Conservation (phyloP, 2,888 invertebrate species). For the Mycalesis mineus region DNA sequence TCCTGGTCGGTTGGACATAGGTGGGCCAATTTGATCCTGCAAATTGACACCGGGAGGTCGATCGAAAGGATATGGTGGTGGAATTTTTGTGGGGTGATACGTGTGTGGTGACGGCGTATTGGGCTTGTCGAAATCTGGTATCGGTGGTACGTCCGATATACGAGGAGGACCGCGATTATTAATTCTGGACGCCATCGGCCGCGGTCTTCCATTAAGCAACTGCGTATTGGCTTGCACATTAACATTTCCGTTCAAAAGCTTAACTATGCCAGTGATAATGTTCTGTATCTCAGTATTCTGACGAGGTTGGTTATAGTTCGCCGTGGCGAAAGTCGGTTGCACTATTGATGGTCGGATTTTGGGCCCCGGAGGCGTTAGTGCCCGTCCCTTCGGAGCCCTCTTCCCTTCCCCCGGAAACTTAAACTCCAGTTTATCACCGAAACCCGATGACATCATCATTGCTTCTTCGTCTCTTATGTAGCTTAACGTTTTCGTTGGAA, state of each 20-base stretch:
- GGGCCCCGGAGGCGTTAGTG: constrained; percentile 83
- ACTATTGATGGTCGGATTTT: constrained; percentile 75
- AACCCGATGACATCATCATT: constrained; percentile 57
- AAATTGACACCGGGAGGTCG: constrained; percentile 84
- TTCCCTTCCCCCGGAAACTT: constrained; percentile 85
- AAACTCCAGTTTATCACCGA: constrained; percentile 65
- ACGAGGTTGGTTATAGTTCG: constrained; percentile 63
- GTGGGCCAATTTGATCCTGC: constrained; percentile 86
- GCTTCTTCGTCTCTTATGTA: constrained; percentile 56
- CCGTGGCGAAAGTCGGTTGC: constrained; percentile 76
- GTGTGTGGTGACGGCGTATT: constrained; percentile 66
- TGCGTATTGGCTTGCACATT: constrained; percentile 89
- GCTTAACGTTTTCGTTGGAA: constrained; percentile 75
- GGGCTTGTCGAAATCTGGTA: constrained; percentile 82
- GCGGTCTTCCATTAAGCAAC: constrained; percentile 77
- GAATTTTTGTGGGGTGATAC: constrained; percentile 70
- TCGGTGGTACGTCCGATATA: constrained; percentile 85
- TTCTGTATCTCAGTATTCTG: constrained; percentile 87
- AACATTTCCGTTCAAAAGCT: constrained; percentile 91
- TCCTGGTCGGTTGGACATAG: constrained; percentile 76
- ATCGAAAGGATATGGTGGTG: constrained; percentile 87
- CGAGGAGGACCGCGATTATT: constrained; percentile 94
- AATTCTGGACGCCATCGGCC: constrained; percentile 87
- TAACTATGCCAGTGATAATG: constrained; percentile 93
- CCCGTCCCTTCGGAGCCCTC: constrained; percentile 85